A percentile compares a stretch with the other conserved stretches of the same genome.
Evolutionary conservation across 2,888 invertebrate genomes (phyloP).

Genomic region (Coleophora flavipennella): DNA sequence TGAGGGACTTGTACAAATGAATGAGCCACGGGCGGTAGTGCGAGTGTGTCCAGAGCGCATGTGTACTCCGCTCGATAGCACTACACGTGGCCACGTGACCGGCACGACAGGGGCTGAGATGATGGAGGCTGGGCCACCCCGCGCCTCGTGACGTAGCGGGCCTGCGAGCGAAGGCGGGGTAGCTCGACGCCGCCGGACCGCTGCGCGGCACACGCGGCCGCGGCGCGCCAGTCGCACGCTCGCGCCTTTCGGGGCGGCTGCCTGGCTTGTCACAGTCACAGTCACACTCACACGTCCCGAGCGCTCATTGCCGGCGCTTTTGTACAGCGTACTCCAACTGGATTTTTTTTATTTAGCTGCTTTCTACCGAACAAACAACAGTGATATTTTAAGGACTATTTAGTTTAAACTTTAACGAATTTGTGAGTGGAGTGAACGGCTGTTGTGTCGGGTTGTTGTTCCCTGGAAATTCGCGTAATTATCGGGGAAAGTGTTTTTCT

Average conservation of each 20-base stretch:
- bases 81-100: slow-evolving; percentile 50
- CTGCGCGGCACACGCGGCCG: slow-evolving; percentile 21
- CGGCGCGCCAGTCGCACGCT: slow-evolving; percentile 52
- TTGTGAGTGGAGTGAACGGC: slow-evolving; percentile 30
- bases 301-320: slow-evolving; percentile 30
- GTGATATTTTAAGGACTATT: slow-evolving; percentile 21
- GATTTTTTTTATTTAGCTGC: slow-evolving; percentile 30
- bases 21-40: slow-evolving; percentile 47
- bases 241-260: slow-evolving; percentile 46
- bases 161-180: slow-evolving; percentile 23
- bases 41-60: slow-evolving; percentile 47
- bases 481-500: slow-evolving; percentile 60
- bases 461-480: slow-evolving; percentile 34
- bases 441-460: slow-evolving; percentile 25
- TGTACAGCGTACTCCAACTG: slow-evolving; percentile 28
- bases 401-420: slow-evolving; percentile 23
- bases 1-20: slow-evolving; percentile 43
- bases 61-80: slow-evolving; percentile 66
- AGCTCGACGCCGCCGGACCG: slow-evolving; percentile 6
- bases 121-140: neutral
- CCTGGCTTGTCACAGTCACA: slow-evolving; percentile 19
- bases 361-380: too few species aligned
- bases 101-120: slow-evolving; percentile 5
- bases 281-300: too few species aligned
- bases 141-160: neutral